Conservation (phyloP, 2,888 invertebrate genomes). For the Caenorhabditis becei region DNA sequence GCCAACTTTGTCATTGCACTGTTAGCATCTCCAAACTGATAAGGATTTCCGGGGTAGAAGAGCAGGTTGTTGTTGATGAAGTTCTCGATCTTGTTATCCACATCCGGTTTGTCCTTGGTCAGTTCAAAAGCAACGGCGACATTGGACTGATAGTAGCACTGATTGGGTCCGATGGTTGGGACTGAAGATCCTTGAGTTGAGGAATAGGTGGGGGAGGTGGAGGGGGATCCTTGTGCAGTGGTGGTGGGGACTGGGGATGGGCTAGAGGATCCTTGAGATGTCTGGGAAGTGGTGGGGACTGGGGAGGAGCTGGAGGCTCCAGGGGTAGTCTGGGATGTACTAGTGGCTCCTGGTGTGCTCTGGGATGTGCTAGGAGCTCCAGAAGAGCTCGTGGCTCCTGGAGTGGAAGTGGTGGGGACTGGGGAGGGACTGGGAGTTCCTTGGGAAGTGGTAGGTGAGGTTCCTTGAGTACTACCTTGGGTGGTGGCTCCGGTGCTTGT, state of each 20-base stretch:
- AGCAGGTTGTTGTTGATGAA: conserved; percentile 34
- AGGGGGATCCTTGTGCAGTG: background rate
- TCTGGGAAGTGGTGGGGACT: background rate
- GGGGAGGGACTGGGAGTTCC: background rate
- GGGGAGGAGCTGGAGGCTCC: background rate
- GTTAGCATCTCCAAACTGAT: conserved; percentile 2
- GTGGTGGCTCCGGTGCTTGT: conserved; percentile 1
- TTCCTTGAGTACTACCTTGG: too few species aligned
- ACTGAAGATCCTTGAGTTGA: conserved; percentile 4
- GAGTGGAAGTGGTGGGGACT: background rate
- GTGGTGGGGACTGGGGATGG: too few species aligned
- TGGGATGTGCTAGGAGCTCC: too few species aligned
- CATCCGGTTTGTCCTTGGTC: background rate
- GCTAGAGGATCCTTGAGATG: conserved; percentile 14
- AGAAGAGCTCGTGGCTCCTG: background rate
- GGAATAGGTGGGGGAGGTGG: background rate
- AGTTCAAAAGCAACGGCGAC: conserved; percentile 43
- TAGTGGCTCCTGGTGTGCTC: background rate
- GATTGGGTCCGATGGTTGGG: conserved; percentile 22
- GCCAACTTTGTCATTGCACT: conserved; percentile 13
- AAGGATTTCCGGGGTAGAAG: conserved; percentile 33
- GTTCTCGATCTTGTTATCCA: conserved; percentile 29
- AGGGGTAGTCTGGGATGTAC: background rate
- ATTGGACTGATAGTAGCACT: conserved; percentile 52
- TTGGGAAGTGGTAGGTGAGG: background rate